Conservation (phyloP, 2,113 vertebrate genomes). For the Triplophysa rosa region DNA sequence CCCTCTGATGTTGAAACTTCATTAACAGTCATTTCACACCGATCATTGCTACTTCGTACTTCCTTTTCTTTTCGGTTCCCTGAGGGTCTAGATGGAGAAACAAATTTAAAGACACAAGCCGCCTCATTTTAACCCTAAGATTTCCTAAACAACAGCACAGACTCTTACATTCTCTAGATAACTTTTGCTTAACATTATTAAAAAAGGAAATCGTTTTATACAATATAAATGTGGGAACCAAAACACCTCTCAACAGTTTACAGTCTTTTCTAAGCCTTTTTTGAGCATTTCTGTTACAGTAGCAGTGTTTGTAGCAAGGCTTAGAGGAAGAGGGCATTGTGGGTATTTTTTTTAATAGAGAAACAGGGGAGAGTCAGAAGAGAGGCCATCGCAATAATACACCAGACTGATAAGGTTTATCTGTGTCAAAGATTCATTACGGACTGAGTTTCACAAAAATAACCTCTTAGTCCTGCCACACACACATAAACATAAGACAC, state of each 20-base stretch:
- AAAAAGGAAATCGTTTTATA: too few species aligned
- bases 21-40: slow-evolving; percentile 84
- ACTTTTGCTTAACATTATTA: too few species aligned
- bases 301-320: not conserved
- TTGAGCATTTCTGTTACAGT: not conserved
- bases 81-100: slow-evolving; percentile 63
- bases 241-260: not conserved
- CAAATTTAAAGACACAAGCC: slow-evolving; percentile 68
- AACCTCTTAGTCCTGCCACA: slow-evolving; percentile 35
- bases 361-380: slow-evolving; percentile 41
- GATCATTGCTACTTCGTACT: slow-evolving; percentile 67
- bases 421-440: slow-evolving; percentile 59
- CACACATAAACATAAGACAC: slow-evolving; percentile 28
- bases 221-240: too few species aligned
- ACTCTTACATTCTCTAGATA: too few species aligned
- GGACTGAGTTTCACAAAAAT: slow-evolving; percentile 52
- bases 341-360: slow-evolving; percentile 38
- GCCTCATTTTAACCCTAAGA: slow-evolving; percentile 16
- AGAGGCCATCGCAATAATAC: slow-evolving; percentile 50
- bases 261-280: slow-evolving; percentile 17
- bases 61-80: slow-evolving; percentile 62
- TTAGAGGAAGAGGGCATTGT: slow-evolving; percentile 28
- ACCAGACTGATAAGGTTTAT: slow-evolving; percentile 59
- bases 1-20: slow-evolving; percentile 78
- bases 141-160: slow-evolving; percentile 14